Evolutionary conservation across 2,797 vertebrate genomes (phyloP).

Genomic region (Mus spretus): DNA sequence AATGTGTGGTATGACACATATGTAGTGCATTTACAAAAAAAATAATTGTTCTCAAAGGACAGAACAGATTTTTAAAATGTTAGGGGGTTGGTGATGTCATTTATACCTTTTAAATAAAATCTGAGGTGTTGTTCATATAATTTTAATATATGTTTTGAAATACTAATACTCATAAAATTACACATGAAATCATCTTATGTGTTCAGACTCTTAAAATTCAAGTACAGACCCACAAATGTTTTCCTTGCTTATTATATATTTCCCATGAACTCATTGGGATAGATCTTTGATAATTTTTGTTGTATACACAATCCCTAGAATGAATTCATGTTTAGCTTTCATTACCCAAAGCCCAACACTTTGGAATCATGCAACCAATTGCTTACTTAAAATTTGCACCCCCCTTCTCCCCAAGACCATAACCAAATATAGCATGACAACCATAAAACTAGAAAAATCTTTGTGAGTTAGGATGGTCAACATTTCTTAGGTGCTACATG

Average conservation of each 20-base stretch:
- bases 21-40: constrained; percentile 35
- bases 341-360: background rate
- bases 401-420: background rate
- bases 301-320: background rate
- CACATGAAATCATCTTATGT: background rate
- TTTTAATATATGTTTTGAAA: constrained; percentile 36
- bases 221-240: background rate
- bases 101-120: constrained; percentile 15
- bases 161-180: constrained; percentile 23
- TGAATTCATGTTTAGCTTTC: background rate
- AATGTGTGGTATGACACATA: constrained; percentile 66
- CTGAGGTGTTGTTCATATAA: constrained; percentile 3
- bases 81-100: background rate
- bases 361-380: background rate
- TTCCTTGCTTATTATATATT: background rate
- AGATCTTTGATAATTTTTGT: background rate
- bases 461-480: background rate
- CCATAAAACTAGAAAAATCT: background rate
- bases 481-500: background rate
- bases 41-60: constrained; percentile 55
- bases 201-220: background rate
- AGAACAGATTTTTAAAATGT: constrained; percentile 22
- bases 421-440: background rate
- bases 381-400: background rate
- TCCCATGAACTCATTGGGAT: background rate